Percentiles rank a stretch among this genome's conserved stretches.
phyloP scores from a whole-genome alignment of 2,113 vertebrate species.

The Ageneiosus marmoratus region DNA sequence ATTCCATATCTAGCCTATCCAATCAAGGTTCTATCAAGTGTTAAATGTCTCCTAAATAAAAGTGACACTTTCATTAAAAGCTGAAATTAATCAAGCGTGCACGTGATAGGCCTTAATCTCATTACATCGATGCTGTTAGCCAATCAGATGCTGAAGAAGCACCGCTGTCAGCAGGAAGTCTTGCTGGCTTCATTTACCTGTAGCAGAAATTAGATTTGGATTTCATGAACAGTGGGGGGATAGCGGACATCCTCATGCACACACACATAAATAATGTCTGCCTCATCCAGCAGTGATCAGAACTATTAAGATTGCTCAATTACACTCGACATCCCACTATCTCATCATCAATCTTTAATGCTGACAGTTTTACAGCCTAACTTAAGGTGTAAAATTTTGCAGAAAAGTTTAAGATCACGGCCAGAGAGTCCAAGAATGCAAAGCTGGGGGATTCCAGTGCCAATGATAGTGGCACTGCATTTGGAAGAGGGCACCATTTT shows the following conservation, averaged over 20 bases:
- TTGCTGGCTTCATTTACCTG: constrained; percentile 34
- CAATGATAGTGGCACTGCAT: background rate
- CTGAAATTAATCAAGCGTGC: constrained; percentile 35
- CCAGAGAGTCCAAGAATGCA: too few relatives aligned
- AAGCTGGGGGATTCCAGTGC: background rate
- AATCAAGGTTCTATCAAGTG: constrained; percentile 22
- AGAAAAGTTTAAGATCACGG: background rate
- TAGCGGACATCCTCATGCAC: background rate
- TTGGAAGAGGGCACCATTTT: too few relatives aligned
- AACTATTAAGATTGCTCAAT: background rate
- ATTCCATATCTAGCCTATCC: constrained; percentile 10
- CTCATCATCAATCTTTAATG: background rate
- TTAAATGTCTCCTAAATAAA: constrained; percentile 34
- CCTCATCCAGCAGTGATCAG: background rate
- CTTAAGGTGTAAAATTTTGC: background rate
- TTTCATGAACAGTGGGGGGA: background rate
- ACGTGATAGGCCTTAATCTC: constrained; percentile 18
- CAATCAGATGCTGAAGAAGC: constrained; percentile 2
- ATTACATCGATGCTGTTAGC: constrained; percentile 5
- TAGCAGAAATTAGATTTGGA: constrained; percentile 36
- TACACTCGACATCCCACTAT: background rate
- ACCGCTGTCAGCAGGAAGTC: background rate
- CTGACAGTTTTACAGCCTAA: background rate
- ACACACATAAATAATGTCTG: background rate
- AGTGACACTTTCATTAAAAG: constrained; percentile 47